A percentile compares a stretch with the other conserved stretches of the same genome.
Evolutionary conservation across 2,888 invertebrate genomes (phyloP).

Genomic region (Drosophila greeni): DNA sequence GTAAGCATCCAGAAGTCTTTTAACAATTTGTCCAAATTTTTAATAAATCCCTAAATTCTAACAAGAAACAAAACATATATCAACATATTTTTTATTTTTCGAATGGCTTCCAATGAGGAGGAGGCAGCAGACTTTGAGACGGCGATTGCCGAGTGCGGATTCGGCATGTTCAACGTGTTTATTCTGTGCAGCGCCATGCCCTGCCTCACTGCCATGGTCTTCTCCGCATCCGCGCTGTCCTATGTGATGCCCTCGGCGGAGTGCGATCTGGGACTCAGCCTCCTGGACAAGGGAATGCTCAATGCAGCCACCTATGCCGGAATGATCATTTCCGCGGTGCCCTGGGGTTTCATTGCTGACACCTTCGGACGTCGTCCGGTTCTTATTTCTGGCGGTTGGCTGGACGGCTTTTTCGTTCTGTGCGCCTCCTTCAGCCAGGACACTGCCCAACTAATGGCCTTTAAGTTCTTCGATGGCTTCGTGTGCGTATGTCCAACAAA

Average conservation of each 20-base stretch:
- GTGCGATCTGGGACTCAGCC: slow-evolving; percentile 84
- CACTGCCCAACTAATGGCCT: slow-evolving; percentile 82
- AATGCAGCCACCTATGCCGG: slow-evolving; percentile 87
- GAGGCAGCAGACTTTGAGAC: slow-evolving; percentile 83
- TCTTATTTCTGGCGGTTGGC: slow-evolving; percentile 83
- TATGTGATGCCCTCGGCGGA: slow-evolving; percentile 86
- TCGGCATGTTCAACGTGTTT: slow-evolving; percentile 84
- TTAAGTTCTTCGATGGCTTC: slow-evolving; percentile 86
- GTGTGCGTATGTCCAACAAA: slow-evolving; percentile 79
- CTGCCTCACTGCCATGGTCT: slow-evolving; percentile 83
- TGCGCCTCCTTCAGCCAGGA: slow-evolving; percentile 83
- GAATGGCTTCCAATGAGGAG: slow-evolving; percentile 1
- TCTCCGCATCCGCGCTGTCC: slow-evolving; percentile 85
- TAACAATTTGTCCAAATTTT: slow-evolving; percentile 45
- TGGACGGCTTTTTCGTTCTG: slow-evolving; percentile 83
- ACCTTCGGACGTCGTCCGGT: slow-evolving; percentile 84
- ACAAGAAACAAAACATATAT: not conserved
- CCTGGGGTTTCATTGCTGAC: slow-evolving; percentile 89
- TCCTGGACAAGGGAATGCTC: slow-evolving; percentile 85
- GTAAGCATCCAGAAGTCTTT: slow-evolving; percentile 16
- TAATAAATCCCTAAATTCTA: not conserved
- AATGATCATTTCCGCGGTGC: slow-evolving; percentile 86
- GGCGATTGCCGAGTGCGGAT: slow-evolving; percentile 84
- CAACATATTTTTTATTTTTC: not conserved
- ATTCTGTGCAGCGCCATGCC: slow-evolving; percentile 82